phyloP scores from a whole-genome alignment of 92 coral and sea anemone genomes.

The Phenganax marumi region DNA sequence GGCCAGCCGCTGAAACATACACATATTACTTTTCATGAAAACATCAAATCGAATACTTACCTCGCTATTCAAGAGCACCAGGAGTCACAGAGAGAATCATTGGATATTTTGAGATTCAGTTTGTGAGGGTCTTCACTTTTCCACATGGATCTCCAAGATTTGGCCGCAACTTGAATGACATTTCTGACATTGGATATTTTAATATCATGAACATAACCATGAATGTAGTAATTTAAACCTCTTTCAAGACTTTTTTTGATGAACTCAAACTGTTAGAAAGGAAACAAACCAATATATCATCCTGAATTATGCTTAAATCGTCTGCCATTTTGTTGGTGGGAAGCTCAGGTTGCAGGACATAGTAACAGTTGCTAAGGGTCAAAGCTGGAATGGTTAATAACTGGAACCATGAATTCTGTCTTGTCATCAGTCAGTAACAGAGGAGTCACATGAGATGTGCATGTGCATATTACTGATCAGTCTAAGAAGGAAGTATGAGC shows the following conservation, averaged over 20 bases:
- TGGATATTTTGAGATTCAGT: conserved; percentile 31
- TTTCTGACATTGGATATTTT: conserved; percentile 34
- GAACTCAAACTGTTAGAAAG: conserved; percentile 21
- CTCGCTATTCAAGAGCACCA: conserved; percentile 30
- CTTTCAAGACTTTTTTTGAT: conserved; percentile 45
- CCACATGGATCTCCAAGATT: conserved; percentile 50
- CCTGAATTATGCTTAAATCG: not conserved
- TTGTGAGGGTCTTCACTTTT: conserved; percentile 40
- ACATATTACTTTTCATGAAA: not conserved
- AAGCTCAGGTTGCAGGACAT: conserved; percentile 1
- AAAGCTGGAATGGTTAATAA: not conserved
- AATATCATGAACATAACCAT: conserved; percentile 49
- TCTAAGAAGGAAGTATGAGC: too few species aligned
- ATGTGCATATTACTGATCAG: too few species aligned
- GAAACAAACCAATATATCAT: not conserved
- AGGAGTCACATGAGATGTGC: too few species aligned
- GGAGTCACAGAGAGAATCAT: conserved; percentile 11
- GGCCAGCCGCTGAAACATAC: not conserved
- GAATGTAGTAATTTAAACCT: conserved; percentile 43
- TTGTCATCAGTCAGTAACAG: too few species aligned
- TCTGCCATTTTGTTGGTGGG: not conserved
- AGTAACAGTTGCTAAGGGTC: conserved; percentile 4
- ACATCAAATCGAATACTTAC: not conserved
- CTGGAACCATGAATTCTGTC: not conserved
- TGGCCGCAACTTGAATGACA: conserved; percentile 38